phyloP scores from a whole-genome alignment of 2,888 invertebrate species.

The Magallana nippona region DNA sequence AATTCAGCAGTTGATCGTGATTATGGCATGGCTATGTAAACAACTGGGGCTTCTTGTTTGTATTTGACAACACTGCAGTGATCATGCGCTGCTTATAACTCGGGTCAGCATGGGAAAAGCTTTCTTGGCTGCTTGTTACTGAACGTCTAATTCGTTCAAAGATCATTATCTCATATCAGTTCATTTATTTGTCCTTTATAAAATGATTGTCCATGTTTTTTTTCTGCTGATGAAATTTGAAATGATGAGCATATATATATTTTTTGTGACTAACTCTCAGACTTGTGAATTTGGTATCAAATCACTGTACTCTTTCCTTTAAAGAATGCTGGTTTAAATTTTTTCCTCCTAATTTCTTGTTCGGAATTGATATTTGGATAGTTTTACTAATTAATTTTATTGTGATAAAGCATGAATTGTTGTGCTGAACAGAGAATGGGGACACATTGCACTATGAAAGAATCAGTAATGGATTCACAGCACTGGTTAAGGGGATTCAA shows the following conservation, averaged over 20 bases:
- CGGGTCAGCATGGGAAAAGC: background rate
- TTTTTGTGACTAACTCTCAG: constrained; percentile 27
- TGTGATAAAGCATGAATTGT: background rate
- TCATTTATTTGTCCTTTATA: no score
- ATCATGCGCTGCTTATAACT: background rate
- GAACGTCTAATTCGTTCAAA: no score
- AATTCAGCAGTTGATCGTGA: no score
- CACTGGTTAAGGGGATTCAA: no score
- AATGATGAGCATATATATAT: background rate
- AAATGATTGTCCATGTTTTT: no score
- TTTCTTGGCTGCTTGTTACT: background rate
- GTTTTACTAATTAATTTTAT: background rate
- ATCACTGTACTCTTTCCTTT: background rate
- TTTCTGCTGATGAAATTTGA: background rate
- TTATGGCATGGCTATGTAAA: background rate
- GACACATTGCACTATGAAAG: no score
- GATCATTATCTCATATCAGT: no score
- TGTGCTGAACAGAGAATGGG: background rate
- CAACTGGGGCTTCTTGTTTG: background rate
- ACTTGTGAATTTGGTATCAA: background rate
- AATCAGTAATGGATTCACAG: no score
- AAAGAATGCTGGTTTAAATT: constrained; percentile 23
- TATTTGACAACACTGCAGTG: background rate
- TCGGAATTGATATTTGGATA: background rate
- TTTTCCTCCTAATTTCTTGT: background rate